Evolutionary conservation across 1,140 invertebrate genomes (phyloP).

Genomic region (Holotrichia oblita): DNA sequence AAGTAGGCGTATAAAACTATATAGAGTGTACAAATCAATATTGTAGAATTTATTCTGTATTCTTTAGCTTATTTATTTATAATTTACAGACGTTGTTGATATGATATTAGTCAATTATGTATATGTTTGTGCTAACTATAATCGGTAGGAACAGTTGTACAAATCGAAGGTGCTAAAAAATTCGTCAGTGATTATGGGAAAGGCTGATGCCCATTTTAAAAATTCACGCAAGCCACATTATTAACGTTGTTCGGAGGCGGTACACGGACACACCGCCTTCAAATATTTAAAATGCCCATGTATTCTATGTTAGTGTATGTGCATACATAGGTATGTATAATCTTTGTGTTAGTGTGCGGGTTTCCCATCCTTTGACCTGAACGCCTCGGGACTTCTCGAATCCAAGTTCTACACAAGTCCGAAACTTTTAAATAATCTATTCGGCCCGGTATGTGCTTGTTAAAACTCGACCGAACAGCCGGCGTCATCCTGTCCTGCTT

Average conservation of each 20-base stretch:
- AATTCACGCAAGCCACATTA: constrained; percentile 9
- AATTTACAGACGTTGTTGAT: too few species aligned
- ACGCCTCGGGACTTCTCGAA: constrained; percentile 12
- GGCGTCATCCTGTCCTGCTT: neutral
- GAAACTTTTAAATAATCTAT: constrained; percentile 36
- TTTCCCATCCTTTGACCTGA: constrained; percentile 8
- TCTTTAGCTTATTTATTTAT: too few species aligned
- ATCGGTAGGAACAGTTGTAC: too few species aligned
- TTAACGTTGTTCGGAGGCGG: neutral
- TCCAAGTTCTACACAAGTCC: constrained; percentile 19
- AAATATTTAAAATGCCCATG: constrained; percentile 17
- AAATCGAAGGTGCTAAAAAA: neutral
- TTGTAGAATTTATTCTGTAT: too few species aligned
- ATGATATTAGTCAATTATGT: too few species aligned
- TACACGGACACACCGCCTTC: neutral
- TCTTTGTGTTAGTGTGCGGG: neutral
- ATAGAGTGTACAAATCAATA: too few species aligned
- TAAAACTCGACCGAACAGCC: neutral
- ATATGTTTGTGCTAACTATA: too few species aligned
- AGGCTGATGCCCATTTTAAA: neutral
- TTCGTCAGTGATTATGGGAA: constrained; percentile 10
- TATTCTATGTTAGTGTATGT: neutral
- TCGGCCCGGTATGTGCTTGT: neutral
- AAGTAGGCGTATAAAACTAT: too few species aligned
- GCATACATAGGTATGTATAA: neutral